These are phyloP conservation scores for Folsomia candida DNA, from an alignment of 2,888 invertebrate genomes.

Conservation along the genomic window DNA sequence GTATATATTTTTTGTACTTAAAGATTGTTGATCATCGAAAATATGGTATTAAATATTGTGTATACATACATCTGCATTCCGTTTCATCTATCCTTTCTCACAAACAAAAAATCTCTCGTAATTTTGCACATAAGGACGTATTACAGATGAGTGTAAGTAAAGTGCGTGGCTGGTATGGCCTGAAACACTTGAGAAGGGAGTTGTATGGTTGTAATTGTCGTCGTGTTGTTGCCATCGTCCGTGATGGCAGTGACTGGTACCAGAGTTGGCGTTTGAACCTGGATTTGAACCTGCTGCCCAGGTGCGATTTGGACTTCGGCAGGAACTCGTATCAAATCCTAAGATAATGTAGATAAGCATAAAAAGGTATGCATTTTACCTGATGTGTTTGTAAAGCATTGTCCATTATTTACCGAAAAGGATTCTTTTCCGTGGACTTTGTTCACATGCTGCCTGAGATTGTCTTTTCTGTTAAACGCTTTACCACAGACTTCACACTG, in stretches of 20 bases:
- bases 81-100: no score
- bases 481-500: constrained; percentile 30
- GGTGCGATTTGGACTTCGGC: background rate
- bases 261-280: background rate
- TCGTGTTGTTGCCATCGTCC: background rate
- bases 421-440: constrained; percentile 32
- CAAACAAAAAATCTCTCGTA: background rate
- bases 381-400: no score
- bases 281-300: constrained; percentile 7
- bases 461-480: constrained; percentile 34
- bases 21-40: no score
- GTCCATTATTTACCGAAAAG: no score
- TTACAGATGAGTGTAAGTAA: constrained; percentile 17
- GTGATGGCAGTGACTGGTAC: background rate
- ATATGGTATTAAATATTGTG: no score
- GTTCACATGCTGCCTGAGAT: constrained; percentile 29
- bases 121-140: no score
- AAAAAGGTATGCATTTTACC: no score
- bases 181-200: background rate
- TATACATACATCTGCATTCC: no score
- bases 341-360: no score
- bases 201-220: background rate
- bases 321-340: constrained; percentile 14
- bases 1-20: no score
- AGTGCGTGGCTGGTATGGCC: background rate